Evolutionary conservation across 2,113 vertebrate genomes (phyloP).

Genomic region (Struthidea cinerea): DNA sequence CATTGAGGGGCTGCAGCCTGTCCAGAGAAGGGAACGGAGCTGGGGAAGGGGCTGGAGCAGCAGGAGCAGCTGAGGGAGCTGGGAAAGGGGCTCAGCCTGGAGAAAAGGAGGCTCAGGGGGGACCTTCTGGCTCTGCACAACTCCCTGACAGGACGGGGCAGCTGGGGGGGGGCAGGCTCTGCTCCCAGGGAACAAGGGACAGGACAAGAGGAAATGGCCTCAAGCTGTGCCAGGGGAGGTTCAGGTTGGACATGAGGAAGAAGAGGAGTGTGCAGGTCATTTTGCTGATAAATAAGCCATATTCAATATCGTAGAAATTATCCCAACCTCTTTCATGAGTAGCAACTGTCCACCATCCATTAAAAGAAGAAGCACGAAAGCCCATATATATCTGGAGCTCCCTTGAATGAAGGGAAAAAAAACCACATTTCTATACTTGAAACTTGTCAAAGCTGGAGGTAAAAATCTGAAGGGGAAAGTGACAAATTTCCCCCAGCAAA

Average conservation of each 20-base stretch:
- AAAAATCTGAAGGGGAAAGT: background rate
- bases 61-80: background rate
- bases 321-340: background rate
- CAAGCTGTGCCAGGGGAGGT: background rate
- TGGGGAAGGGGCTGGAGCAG: background rate
- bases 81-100: background rate
- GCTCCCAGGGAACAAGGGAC: background rate
- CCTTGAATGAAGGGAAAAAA: background rate
- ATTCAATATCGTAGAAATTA: background rate
- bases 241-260: background rate
- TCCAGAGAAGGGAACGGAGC: background rate
- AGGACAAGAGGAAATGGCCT: accelerated
- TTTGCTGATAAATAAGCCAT: background rate
- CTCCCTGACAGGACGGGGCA: background rate
- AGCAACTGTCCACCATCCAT: background rate
- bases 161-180: accelerated
- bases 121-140: background rate
- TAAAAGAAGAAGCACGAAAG: background rate
- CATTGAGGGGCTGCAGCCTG: background rate
- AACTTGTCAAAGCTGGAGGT: background rate
- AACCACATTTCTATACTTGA: background rate
- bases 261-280: background rate
- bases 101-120: background rate
- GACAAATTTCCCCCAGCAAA: background rate
- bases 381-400: background rate